Conservation (phyloP, 2,113 vertebrate species). For the Arenaria interpres region DNA sequence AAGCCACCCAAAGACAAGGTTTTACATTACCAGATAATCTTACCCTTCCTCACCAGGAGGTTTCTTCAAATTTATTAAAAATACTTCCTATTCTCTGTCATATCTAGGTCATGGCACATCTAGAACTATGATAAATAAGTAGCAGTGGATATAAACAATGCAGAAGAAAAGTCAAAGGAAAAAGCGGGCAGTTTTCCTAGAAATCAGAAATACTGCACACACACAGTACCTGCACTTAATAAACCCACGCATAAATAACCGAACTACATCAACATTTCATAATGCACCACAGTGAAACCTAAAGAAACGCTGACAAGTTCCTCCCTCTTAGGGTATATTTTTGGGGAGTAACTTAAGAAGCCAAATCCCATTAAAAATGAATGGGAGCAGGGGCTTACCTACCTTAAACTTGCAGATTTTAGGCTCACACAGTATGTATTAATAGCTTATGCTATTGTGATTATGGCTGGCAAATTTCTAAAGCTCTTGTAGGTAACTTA, state of each 20-base stretch:
- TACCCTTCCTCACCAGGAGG: background rate
- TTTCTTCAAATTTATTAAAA: background rate
- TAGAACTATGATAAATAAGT: background rate
- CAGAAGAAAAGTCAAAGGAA: background rate
- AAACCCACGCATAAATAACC: background rate
- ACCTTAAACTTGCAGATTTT: background rate
- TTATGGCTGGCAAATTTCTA: background rate
- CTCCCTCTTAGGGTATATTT: background rate
- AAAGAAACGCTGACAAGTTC: background rate
- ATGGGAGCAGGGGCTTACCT: background rate
- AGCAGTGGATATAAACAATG: background rate
- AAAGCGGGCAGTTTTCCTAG: background rate
- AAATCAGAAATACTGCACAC: background rate
- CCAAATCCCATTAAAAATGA: background rate
- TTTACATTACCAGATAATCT: background rate
- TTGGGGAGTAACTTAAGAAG: background rate
- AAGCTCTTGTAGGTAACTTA: background rate
- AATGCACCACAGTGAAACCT: background rate
- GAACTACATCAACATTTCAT: background rate
- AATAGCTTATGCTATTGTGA: background rate
- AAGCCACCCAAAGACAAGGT: background rate
- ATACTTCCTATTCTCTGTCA: background rate
- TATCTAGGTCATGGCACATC: background rate
- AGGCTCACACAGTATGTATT: background rate
- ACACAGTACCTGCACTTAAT: background rate